Evolutionary conservation across 2,797 vertebrate species (phyloP).

Genomic region (Monodelphis domestica): DNA sequence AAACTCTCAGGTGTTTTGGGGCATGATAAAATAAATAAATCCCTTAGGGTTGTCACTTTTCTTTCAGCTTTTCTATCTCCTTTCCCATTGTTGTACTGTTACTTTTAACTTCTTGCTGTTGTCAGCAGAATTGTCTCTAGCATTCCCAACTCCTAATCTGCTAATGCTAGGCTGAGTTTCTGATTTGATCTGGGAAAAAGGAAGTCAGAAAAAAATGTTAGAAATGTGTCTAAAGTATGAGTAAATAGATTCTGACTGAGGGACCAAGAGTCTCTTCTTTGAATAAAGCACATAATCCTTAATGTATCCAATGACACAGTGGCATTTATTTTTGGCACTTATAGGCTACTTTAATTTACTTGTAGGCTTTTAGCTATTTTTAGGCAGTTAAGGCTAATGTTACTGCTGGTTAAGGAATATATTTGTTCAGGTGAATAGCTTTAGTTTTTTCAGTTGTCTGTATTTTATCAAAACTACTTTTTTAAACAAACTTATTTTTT

Average conservation of each 20-base stretch:
- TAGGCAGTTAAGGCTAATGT: neutral
- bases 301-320: neutral
- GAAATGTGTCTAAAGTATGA: neutral
- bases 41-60: neutral
- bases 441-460: constrained; percentile 2
- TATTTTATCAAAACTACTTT: constrained; percentile 19
- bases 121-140: neutral
- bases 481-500: neutral
- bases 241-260: neutral
- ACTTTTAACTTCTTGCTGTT: neutral
- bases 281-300: neutral
- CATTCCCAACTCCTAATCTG: neutral
- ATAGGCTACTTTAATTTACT: neutral
- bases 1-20: neutral
- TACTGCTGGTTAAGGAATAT: neutral
- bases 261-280: constrained; percentile 17
- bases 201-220: neutral
- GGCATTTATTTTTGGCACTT: neutral
- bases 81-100: neutral
- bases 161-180: neutral
- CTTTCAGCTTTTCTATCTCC: neutral
- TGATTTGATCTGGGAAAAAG: too few species aligned
- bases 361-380: neutral
- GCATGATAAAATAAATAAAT: neutral
- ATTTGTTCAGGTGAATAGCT: constrained; percentile 1